These are phyloP conservation scores for Eleutherodactylus coqui DNA, from an alignment of 2,797 vertebrate species.

Conservation along the genomic window DNA sequence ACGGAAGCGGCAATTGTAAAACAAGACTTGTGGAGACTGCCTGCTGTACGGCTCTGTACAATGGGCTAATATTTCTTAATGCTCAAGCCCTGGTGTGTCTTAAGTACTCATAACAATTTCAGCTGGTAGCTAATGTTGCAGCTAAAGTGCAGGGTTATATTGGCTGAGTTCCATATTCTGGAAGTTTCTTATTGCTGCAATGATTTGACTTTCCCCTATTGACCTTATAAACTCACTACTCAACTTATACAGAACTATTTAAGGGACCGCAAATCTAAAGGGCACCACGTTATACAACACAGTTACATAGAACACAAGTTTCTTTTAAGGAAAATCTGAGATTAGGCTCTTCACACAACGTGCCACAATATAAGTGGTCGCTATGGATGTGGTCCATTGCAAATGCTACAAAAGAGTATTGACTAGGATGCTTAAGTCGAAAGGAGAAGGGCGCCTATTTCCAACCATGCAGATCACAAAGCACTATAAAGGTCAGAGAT, in stretches of 20 bases:
- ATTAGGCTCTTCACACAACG: too few relatives aligned
- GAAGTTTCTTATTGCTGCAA: not conserved
- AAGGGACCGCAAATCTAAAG: too few relatives aligned
- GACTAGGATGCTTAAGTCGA: too few relatives aligned
- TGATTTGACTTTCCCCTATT: not conserved
- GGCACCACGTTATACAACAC: too few relatives aligned
- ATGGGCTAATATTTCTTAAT: constrained; percentile 58
- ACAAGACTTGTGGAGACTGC: constrained; percentile 44
- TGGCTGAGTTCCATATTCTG: constrained; percentile 47
- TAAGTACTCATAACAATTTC: constrained; percentile 51
- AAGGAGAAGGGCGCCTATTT: too few relatives aligned
- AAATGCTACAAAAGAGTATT: too few relatives aligned
- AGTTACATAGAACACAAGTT: too few relatives aligned
- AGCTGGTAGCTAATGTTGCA: constrained; percentile 48
- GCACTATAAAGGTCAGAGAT: too few relatives aligned
- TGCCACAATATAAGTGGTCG: too few relatives aligned
- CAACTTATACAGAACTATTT: not conserved
- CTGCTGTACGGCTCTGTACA: constrained; percentile 22
- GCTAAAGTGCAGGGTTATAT: constrained; percentile 37
- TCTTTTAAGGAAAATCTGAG: too few relatives aligned
- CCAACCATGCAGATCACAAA: too few relatives aligned
- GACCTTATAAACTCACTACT: not conserved
- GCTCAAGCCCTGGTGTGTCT: constrained; percentile 52
- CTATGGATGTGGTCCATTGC: too few relatives aligned
- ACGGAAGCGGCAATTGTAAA: constrained; percentile 48